These are phyloP conservation scores for Heliconius hortense DNA, from an alignment of 2,888 invertebrate species.

Conservation along the genomic window DNA sequence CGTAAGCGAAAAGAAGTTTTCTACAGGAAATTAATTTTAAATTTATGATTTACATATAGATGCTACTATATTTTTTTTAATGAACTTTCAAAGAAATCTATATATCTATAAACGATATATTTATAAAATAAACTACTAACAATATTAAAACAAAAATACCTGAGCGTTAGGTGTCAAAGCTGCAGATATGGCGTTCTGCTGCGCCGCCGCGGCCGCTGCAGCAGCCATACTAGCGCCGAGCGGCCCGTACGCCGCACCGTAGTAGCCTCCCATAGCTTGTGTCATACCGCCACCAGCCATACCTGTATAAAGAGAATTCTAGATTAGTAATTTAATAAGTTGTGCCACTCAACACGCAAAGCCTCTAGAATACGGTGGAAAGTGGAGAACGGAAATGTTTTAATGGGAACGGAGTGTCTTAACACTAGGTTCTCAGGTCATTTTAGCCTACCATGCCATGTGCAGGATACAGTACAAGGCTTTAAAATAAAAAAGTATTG, in stretches of 20 bases:
- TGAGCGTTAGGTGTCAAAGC: slow-evolving; percentile 86
- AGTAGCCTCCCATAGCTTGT: slow-evolving; percentile 87
- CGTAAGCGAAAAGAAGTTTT: too few species aligned
- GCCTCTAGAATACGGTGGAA: neutral
- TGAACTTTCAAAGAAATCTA: neutral
- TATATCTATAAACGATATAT: too few species aligned
- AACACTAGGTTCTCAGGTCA: neutral
- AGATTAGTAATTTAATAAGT: neutral
- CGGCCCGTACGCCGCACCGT: slow-evolving; percentile 88
- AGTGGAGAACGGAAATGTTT: neutral
- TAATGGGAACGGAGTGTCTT: neutral
- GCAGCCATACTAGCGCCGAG: slow-evolving; percentile 89
- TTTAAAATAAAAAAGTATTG: too few species aligned
- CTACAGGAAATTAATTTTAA: too few species aligned
- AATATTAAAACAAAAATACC: slow-evolving; percentile 64
- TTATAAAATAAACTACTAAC: neutral
- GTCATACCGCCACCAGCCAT: slow-evolving; percentile 87
- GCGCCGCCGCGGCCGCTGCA: slow-evolving; percentile 86
- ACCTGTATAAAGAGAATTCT: slow-evolving; percentile 68
- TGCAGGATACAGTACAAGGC: too few species aligned
- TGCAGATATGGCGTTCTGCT: slow-evolving; percentile 87
- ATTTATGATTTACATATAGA: too few species aligned
- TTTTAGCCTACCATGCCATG: too few species aligned
- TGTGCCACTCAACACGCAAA: neutral
- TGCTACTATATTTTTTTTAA: too few species aligned